Evolutionary conservation across 2,888 invertebrate genomes (phyloP).

Genomic region (Pheosia gnoma): DNA sequence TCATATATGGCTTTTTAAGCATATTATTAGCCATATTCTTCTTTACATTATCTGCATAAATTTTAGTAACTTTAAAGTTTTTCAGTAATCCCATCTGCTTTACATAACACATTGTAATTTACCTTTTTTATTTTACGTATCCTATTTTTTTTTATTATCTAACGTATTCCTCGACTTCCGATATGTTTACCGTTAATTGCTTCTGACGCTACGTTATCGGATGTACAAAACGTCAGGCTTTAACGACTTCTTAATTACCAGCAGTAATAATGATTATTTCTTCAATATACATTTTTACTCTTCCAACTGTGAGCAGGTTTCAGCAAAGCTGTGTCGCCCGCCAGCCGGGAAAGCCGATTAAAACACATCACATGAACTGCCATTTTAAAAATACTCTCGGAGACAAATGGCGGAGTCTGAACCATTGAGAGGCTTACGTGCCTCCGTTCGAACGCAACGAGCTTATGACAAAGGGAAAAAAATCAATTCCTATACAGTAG

Average conservation of each 20-base stretch:
- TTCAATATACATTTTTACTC: background rate
- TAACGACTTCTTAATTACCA: background rate
- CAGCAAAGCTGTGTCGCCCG: background rate
- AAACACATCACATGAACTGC: slow-evolving; percentile 2
- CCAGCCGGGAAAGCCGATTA: slow-evolving; percentile 5
- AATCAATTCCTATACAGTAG: background rate
- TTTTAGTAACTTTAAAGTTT: no score
- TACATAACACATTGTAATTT: no score
- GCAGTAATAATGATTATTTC: background rate
- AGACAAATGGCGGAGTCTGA: slow-evolving; percentile 21
- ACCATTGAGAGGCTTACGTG: slow-evolving; percentile 11
- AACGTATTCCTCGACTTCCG: background rate
- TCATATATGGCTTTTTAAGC: no score
- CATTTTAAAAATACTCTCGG: slow-evolving; percentile 9
- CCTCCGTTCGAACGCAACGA: slow-evolving; percentile 3
- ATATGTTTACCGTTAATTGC: background rate
- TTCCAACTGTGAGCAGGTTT: background rate
- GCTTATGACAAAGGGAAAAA: slow-evolving; percentile 5
- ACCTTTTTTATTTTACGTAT: no score
- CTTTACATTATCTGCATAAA: no score
- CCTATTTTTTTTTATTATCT: background rate
- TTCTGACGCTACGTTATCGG: background rate
- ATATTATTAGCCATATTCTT: no score
- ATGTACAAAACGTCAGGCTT: background rate
- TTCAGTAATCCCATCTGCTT: no score